Base-by-base conservation (phyloP, 2,797 vertebrate species). In the Manis crassicaudata region DNA sequence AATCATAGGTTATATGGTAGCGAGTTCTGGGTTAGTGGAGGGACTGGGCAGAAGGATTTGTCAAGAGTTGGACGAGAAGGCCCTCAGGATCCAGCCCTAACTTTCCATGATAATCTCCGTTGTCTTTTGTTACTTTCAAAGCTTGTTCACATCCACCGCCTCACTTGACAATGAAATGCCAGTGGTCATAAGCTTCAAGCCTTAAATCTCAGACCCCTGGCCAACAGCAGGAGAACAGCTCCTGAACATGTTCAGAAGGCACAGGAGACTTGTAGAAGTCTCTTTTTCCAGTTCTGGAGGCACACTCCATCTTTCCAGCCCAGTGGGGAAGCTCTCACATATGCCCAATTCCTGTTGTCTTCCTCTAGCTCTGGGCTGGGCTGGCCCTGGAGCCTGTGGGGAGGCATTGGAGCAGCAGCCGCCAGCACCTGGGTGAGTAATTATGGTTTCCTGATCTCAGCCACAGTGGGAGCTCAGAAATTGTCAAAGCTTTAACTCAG, bases 381-480 rank as follows among this genome's bases (percentile, higher is more conserved):
- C n/a, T 32, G 32, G 75, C 29, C 40, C 63, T n/a, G 52, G 70
- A 27, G 65, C 37, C 13, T 29, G 20, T 43, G 27, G 13, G 7
- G 50, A 60, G 37, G 73, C 70, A 17, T 79, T 29, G 20, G 46
- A 92, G 46, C 32, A 50, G 12, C 9, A 27, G 20, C 29, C 54
- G 52, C n/a, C 95, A 96, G 9, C 27, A 67, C 54, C 21, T 77
- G 77, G 50, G 54, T 92, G 81, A 85, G 93, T 96, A 96, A 97
- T 97, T 96, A 91, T 29, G 95, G 56, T 72, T 68, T 35, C 60
- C 88, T 88, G 63, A 81, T 52, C 67, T 97, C 91, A 95, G 89
- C 67, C 95, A 35, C 90, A 94, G 67, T 17, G 3, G 60, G 87
- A 67, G 92, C 81, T 60, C 93, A 88, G 82, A 96, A 92, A 93